Evolutionary conservation across 2,888 invertebrate genomes (phyloP), one percentile per base, ranked within the genome.

Genomic region (Axea sp.): DNA sequence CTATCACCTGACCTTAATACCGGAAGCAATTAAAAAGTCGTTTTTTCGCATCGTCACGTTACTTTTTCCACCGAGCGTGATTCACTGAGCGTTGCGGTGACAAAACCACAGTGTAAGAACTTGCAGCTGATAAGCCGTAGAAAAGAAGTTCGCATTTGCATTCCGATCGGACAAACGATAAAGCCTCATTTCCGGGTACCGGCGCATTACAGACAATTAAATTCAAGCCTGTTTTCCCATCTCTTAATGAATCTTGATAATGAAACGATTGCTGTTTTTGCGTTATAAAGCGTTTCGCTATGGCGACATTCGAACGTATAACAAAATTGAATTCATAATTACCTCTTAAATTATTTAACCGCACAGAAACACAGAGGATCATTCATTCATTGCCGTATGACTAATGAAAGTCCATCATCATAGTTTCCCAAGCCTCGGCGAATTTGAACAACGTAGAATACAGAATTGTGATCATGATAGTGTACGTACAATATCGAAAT

Each of bases 141-240:
- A n/a, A n/a, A 53, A 49, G 45, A 55, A 41, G 33, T 35, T 35
- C 31, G 67, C 53, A 69, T 78, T 75, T 60, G 77, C 78, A 78
- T 79, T 81, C 76, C 73, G 74, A 76, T 77, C 81, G 81, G 83
- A 81, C 83, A 81, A 84, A 81, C 80, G 84, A n/a, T n/a, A n/a
- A 81, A 79, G 76, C 79, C 74, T 76, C 76, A 79, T 81, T 82
- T 82, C 80, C 80, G 80, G 80, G 80, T n/a, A n/a, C n/a, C n/a
- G n/a, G n/a, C n/a, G n/a, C n/a, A n/a, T n/a, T n/a, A n/a, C n/a
- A n/a, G n/a, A n/a, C n/a, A n/a, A n/a, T n/a, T n/a, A n/a, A n/a
- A n/a, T n/a, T n/a, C n/a, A n/a, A n/a, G n/a, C n/a, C n/a, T n/a
- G n/a, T n/a, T 81, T 77, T 76, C 75, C 71, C 72, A 75, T 43